These are phyloP conservation scores for Monopis laevigella DNA, from an alignment of 2,888 invertebrate species.

Conservation along the genomic window DNA sequence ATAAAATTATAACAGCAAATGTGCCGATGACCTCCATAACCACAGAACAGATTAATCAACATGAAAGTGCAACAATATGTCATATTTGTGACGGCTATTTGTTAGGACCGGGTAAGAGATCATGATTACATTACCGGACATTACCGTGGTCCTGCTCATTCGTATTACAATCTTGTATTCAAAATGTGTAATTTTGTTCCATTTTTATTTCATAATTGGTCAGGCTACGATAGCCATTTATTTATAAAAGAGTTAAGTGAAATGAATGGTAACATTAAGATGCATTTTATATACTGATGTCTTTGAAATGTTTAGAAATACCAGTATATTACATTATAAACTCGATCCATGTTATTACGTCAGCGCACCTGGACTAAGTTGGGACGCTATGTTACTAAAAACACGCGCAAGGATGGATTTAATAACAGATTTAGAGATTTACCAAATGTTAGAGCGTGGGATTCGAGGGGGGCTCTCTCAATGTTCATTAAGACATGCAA, in stretches of 20 bases:
- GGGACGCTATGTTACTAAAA: constrained; percentile 17
- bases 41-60: no score
- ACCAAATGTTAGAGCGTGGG: neutral
- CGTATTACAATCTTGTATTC: constrained; percentile 20
- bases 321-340: constrained; percentile 12
- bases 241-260: constrained; percentile 14
- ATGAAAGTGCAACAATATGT: no score
- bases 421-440: neutral
- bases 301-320: constrained; percentile 16
- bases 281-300: constrained; percentile 13
- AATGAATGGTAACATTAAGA: constrained; percentile 5
- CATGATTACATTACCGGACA: constrained; percentile 18
- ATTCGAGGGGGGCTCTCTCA: no score
- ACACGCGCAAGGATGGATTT: constrained; percentile 13
- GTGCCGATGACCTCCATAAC: no score
- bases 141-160: no score
- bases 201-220: no score
- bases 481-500: neutral
- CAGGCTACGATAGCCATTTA: no score
- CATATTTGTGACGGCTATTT: constrained; percentile 9
- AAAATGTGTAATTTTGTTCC: constrained; percentile 18
- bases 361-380: constrained; percentile 13
- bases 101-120: constrained; percentile 13
- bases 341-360: no score
- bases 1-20: no score